Evolutionary conservation across 1,140 invertebrate species (phyloP), one percentile per base, ranked within the genome.

Genomic region (Aphelenchoides fujianensis): DNA sequence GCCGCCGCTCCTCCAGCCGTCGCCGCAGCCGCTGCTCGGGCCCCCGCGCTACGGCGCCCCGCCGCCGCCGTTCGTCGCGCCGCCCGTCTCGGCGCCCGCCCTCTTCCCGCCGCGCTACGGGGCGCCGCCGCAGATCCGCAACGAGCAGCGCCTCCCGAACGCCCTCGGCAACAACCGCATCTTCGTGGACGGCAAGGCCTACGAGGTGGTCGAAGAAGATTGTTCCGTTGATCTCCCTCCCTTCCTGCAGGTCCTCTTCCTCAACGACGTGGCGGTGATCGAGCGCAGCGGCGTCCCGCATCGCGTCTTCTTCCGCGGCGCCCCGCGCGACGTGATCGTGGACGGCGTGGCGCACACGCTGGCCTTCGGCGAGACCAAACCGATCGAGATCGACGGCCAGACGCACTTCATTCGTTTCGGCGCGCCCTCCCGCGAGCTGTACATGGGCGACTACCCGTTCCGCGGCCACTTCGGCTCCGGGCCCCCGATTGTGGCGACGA

Each of bases 391-490:
- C 71, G 79, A 87, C 75, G 86, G 86, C 53, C 83, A 86, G 54
- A 78, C 81, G 36, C 87, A 86, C 76, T 88, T 90, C 70, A 91
- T 98, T 34, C 88, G 90, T 76, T 90, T 97, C 72, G 95, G 95
- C 36, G 91, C 91, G 27, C 94, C 94, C 0, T 94, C 92, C 0
- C 88, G 93, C 64, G 94, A 97, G 84, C 86, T 98, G 0, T 93
- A 91, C 75, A 90, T 97, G 31, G 92, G 97, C 82, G 91, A 92
- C 52, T 88, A 89, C 76, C 89, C 91, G 0, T 92, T 92, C 82
- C 91, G 93, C 80, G 92, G 92, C 1, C 90, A 93, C 72, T 97
- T 95, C 87, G 94, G 94, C 57, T 79, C 55, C 67, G 94, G 93
- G 7, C 87, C 95, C 48, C 93, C 94, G 0, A 92, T 93, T 75